Evolutionary conservation across 2,113 vertebrate genomes (phyloP).

Genomic region (Penelope pileata): DNA sequence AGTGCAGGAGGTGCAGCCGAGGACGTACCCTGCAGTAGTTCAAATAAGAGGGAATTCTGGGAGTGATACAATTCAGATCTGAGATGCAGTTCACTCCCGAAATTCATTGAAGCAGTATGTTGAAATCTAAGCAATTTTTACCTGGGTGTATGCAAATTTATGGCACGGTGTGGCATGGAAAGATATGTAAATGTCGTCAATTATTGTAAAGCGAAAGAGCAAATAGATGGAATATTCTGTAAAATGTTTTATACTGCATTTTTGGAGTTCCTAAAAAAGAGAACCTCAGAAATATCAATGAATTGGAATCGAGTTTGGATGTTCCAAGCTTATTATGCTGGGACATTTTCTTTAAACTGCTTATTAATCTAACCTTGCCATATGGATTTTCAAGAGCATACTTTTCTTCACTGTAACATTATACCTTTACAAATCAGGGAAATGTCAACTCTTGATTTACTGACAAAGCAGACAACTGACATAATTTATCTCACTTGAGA

Average conservation of each 20-base stretch:
- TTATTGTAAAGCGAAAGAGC: slow-evolving; percentile 75
- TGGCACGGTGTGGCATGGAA: slow-evolving; percentile 74
- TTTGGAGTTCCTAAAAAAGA: slow-evolving; percentile 25
- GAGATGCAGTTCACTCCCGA: not conserved
- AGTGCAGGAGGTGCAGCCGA: not conserved
- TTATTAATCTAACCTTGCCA: slow-evolving; percentile 75
- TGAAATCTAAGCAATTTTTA: slow-evolving; percentile 31
- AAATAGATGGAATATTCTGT: slow-evolving; percentile 45
- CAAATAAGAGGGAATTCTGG: not conserved
- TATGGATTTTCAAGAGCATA: slow-evolving; percentile 44
- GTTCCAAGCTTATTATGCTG: slow-evolving; percentile 39
- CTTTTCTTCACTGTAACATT: slow-evolving; percentile 36
- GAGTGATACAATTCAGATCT: not conserved
- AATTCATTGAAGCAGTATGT: not conserved
- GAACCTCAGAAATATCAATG: slow-evolving; percentile 51
- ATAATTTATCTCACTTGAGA: slow-evolving; percentile 79
- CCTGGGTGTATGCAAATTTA: slow-evolving; percentile 73
- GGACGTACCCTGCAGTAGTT: not conserved
- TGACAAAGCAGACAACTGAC: slow-evolving; percentile 77
- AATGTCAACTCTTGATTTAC: slow-evolving; percentile 76
- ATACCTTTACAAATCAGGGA: slow-evolving; percentile 73
- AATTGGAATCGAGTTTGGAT: slow-evolving; percentile 49
- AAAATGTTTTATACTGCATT: slow-evolving; percentile 35
- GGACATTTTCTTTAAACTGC: slow-evolving; percentile 70
- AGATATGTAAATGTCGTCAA: slow-evolving; percentile 79